phyloP scores from a whole-genome alignment of 2,888 invertebrate species.

The Temnothorax ravouxi region DNA sequence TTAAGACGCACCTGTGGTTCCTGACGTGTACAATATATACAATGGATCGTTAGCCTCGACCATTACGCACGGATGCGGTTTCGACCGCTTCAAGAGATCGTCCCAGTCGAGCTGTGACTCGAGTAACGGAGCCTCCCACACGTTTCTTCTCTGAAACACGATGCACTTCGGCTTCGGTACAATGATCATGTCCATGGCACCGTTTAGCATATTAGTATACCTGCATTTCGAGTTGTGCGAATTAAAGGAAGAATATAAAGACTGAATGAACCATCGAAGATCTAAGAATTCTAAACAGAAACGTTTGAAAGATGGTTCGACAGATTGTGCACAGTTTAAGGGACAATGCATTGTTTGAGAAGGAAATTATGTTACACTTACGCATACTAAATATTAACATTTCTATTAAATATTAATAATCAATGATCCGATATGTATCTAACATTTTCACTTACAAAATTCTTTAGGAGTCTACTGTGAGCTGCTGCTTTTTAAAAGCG shows the following conservation, averaged over 20 bases:
- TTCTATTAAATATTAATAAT: background rate
- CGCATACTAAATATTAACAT: background rate
- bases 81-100: constrained; percentile 89
- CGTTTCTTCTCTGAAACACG: constrained; percentile 92
- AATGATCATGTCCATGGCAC: constrained; percentile 91
- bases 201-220: constrained; percentile 94
- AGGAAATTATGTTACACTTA: background rate
- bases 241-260: background rate
- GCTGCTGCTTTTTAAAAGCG: background rate
- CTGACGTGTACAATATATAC: constrained; percentile 97
- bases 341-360: background rate
- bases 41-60: constrained; percentile 96
- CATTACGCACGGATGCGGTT: constrained; percentile 93
- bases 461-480: background rate
- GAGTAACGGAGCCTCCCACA: constrained; percentile 89
- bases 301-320: background rate
- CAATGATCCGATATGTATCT: background rate
- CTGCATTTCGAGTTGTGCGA: constrained; percentile 73
- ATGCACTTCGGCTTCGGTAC: constrained; percentile 93
- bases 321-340: background rate
- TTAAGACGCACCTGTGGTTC: constrained; percentile 90
- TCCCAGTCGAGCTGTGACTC: constrained; percentile 93
- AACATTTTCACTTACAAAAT: background rate
- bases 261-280: background rate
- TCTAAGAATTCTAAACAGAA: background rate